These are phyloP conservation scores for Entosphenus tridentatus DNA, from an alignment of 2,113 vertebrate species.

Conservation along the genomic window DNA sequence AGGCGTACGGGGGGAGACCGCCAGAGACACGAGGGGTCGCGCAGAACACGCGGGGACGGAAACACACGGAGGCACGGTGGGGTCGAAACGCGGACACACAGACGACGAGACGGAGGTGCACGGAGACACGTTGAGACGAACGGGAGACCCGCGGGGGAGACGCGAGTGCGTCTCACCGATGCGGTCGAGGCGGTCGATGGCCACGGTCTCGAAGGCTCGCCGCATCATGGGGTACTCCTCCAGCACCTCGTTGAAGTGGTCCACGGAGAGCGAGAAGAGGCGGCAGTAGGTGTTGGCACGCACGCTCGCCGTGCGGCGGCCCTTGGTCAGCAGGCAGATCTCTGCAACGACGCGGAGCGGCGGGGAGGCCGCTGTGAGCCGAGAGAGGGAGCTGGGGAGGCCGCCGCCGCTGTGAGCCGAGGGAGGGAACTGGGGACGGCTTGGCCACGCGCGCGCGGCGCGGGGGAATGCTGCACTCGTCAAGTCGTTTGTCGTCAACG, in stretches of 20 bases:
- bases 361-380: too few species aligned
- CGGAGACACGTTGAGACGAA: background rate
- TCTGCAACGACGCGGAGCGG: slow-evolving; percentile 22
- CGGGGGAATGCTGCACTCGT: too few species aligned
- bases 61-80: background rate
- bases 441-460: too few species aligned
- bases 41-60: background rate
- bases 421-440: too few species aligned
- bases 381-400: too few species aligned
- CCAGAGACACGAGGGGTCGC: background rate
- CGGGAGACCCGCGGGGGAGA: background rate
- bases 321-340: slow-evolving; percentile 78
- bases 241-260: slow-evolving; percentile 92
- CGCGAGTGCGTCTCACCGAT: slow-evolving; percentile 34
- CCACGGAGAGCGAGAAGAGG: slow-evolving; percentile 75
- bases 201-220: slow-evolving; percentile 78
- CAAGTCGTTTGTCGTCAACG: too few species aligned
- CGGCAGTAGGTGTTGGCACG: slow-evolving; percentile 82
- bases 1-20: background rate
- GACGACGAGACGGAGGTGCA: background rate
- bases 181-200: slow-evolving; percentile 79
- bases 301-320: slow-evolving; percentile 71
- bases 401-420: too few species aligned
- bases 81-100: background rate
- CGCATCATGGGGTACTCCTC: slow-evolving; percentile 99